Conservation (phyloP, 2,797 vertebrate species). For the Sandelia bainsii region DNA sequence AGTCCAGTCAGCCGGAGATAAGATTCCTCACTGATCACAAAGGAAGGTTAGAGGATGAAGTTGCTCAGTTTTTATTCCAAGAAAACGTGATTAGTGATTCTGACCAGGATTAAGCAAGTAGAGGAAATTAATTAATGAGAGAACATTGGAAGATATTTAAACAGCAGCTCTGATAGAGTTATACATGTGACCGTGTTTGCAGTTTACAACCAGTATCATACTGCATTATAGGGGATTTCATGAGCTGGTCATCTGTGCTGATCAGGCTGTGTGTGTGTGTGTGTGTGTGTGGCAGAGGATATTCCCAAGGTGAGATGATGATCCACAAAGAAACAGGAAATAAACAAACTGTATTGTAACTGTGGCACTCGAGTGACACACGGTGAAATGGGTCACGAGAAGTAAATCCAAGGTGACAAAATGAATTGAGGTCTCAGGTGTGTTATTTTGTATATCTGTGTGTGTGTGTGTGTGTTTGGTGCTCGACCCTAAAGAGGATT, state of each 20-base stretch:
- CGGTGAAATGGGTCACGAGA: constrained; percentile 44
- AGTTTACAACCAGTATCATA: background rate
- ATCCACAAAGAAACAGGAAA: constrained; percentile 20
- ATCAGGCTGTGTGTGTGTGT: constrained; percentile 2
- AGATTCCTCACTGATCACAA: background rate
- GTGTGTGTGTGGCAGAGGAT: constrained; percentile 6
- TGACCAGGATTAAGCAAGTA: constrained; percentile 31
- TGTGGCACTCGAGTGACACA: constrained; percentile 13
- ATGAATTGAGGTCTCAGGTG: constrained; percentile 50
- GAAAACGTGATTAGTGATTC: background rate
- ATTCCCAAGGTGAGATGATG: constrained; percentile 43
- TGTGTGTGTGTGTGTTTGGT: constrained; percentile 22
- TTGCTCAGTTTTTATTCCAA: constrained; percentile 10
- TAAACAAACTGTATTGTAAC: background rate
- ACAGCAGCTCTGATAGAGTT: background rate
- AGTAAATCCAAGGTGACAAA: constrained; percentile 38
- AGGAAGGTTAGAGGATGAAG: constrained; percentile 4
- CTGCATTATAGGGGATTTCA: constrained; percentile 13
- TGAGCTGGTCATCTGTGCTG: constrained; percentile 1
- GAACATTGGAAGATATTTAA: constrained; percentile 5
- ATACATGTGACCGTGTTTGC: background rate
- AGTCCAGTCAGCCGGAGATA: background rate
- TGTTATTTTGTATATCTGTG: constrained; percentile 36
- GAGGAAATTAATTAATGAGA: constrained; percentile 15
- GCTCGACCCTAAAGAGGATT: constrained; percentile 79